Evolutionary conservation across 1,140 invertebrate species (phyloP), one percentile per base, ranked within the genome.

Genomic region (Zaprionus ornatus): DNA sequence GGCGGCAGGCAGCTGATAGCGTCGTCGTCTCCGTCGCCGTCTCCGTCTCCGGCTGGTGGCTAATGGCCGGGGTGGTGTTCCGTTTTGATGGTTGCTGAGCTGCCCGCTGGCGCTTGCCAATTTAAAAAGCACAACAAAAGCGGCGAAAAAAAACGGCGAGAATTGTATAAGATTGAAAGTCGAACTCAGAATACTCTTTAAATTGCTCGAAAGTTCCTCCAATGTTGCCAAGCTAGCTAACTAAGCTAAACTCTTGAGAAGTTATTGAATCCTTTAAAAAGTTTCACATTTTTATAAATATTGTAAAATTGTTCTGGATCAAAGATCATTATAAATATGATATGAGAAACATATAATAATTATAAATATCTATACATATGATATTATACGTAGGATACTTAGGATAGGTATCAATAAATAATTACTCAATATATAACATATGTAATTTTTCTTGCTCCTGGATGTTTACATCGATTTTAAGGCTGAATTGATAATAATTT

Each of bases 81-180:
- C 66, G 63, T 85, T 70, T 76, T 76, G 73, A 65, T 79, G 67
- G 66, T 60, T 75, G 84, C 76, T 73, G 84, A 80, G 82, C 80
- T 82, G 84, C 84, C 84, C 80, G 80, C 84, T 88, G 84, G 84
- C 84, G 79, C 84, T 87, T 88, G 84, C 84, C 84, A 87, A 87
- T 87, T 87, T 87, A 87, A 87, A 85, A 85, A 80, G 81, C 74
- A 77, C 74, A 77, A 77, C 74, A 76, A 72, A 56, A 76, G 60
- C 60, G 68, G 19, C 35, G 12, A 29, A 54, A 62, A 50, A 73
- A 55, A 27, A 23, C 29, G n/a, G 4, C 17, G 45, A 40, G 69
- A 19, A 13, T 35, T 15, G 40, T 15, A 54, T 4, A 32, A 32
- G 21, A 50, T 17, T 25, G 3, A 5, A 12, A 25, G 27, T 27